Percentiles rank a stretch among this genome's conserved stretches.
These are phyloP conservation scores for Stichopus chloronotus DNA, from an alignment of 35 echinoderm and acorn worm genomes.

Conservation along the genomic window DNA sequence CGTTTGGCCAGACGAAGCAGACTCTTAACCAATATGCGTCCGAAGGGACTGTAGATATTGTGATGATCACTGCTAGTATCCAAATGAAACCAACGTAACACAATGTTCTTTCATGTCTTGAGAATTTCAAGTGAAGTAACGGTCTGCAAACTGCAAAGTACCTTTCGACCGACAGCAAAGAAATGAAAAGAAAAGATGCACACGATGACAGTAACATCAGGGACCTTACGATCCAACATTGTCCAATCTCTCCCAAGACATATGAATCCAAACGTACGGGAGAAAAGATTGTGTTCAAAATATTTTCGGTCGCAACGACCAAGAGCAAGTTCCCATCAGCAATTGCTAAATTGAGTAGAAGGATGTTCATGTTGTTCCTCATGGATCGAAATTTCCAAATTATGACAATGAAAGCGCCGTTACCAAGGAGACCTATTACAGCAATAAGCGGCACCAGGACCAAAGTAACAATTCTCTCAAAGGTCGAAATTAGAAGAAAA, in stretches of 20 bases:
- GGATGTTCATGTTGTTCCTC: constrained; percentile 67
- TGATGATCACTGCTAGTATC: constrained; percentile 36
- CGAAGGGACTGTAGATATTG: constrained; percentile 49
- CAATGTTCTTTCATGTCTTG: constrained; percentile 7
- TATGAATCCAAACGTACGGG: constrained; percentile 40
- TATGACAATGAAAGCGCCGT: constrained; percentile 60
- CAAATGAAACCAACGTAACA: constrained; percentile 48
- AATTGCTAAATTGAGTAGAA: constrained; percentile 65
- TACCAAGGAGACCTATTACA: constrained; percentile 57
- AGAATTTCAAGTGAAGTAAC: constrained; percentile 28
- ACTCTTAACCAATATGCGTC: constrained; percentile 15
- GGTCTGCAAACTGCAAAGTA: constrained; percentile 74
- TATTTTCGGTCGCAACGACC: constrained; percentile 65
- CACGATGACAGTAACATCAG: constrained; percentile 39
- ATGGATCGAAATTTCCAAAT: constrained; percentile 59
- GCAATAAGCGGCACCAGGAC: constrained; percentile 62
- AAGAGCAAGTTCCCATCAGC: constrained; percentile 61
- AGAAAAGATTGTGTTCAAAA: constrained; percentile 47
- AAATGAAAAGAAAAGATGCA: constrained; percentile 61
- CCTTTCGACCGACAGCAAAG: constrained; percentile 62
- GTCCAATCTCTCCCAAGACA: constrained; percentile 31
- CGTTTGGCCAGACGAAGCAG: constrained; percentile 44
- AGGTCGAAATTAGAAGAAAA: neutral
- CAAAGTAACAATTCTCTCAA: neutral
- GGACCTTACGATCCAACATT: constrained; percentile 38